phyloP scores from a whole-genome alignment of 1,140 invertebrate species.

The Pristionchus pacificus region DNA sequence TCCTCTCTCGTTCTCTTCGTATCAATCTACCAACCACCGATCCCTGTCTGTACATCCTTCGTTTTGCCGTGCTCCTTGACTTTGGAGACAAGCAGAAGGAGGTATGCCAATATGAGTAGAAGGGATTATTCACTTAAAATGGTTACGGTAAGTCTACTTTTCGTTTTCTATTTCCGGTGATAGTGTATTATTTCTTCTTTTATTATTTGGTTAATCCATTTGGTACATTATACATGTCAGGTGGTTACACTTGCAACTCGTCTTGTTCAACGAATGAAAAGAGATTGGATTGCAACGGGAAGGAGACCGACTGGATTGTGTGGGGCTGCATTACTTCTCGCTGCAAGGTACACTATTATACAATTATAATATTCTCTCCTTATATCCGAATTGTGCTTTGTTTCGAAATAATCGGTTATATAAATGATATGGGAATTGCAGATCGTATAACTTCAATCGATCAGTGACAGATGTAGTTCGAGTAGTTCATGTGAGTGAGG shows the following conservation, averaged over 20 bases:
- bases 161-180: not conserved
- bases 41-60: conserved; percentile 85
- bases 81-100: conserved; percentile 67
- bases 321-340: conserved; percentile 88
- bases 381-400: not conserved
- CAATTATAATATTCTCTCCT: conserved; percentile 69
- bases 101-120: too few species aligned
- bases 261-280: conserved; percentile 92
- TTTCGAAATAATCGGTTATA: not conserved
- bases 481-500: conserved; percentile 63
- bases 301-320: conserved; percentile 89
- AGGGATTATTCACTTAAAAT: too few species aligned
- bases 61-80: conserved; percentile 88
- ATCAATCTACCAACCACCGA: conserved; percentile 87
- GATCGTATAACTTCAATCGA: conserved; percentile 59
- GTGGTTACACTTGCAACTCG: conserved; percentile 89
- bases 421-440: conserved; percentile 5
- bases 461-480: conserved; percentile 82
- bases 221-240: conserved; percentile 72
- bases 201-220: too few species aligned
- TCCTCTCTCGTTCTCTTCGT: conserved; percentile 78
- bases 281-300: conserved; percentile 92
- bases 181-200: too few species aligned
- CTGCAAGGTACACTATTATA: conserved; percentile 69
- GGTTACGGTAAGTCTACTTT: too few species aligned